phyloP scores from a whole-genome alignment of 2,797 vertebrate genomes.

The Leptodactylus fallax region DNA sequence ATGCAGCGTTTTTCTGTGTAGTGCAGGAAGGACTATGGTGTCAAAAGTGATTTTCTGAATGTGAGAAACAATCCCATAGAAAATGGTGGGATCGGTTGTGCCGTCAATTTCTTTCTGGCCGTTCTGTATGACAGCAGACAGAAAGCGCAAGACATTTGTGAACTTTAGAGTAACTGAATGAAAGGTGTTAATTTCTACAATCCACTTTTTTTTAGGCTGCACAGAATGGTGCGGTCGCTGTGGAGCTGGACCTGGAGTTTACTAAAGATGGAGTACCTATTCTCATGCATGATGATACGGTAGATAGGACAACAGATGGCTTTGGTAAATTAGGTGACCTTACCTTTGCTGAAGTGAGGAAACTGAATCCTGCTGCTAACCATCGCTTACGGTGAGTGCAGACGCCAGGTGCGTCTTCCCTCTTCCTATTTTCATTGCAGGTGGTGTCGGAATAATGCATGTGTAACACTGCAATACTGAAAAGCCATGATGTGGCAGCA shows the following conservation, averaged over 20 bases:
- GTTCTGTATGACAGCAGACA: too few relatives aligned
- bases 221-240: slow-evolving; percentile 87
- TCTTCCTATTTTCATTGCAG: too few relatives aligned
- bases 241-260: slow-evolving; percentile 94
- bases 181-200: not conserved
- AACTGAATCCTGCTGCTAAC: slow-evolving; percentile 88
- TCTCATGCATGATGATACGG: slow-evolving; percentile 92
- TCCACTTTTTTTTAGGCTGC: slow-evolving; percentile 81
- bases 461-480: not conserved
- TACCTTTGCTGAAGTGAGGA: slow-evolving; percentile 82
- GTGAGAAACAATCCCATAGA: too few relatives aligned
- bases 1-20: too few relatives aligned
- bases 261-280: slow-evolving; percentile 89
- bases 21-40: too few relatives aligned
- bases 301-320: slow-evolving; percentile 91
- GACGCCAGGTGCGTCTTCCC: too few relatives aligned
- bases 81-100: too few relatives aligned
- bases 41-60: too few relatives aligned
- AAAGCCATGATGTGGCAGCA: not conserved
- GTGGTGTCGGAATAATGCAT: too few relatives aligned
- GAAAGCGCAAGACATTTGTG: too few relatives aligned
- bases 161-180: not conserved
- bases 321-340: slow-evolving; percentile 83
- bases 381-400: slow-evolving; percentile 84
- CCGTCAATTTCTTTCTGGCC: too few relatives aligned